A percentile compares a stretch with the other conserved stretches of the same genome.
phyloP scores from a whole-genome alignment of 2,797 vertebrate species.

The Podarcis siculus region DNA sequence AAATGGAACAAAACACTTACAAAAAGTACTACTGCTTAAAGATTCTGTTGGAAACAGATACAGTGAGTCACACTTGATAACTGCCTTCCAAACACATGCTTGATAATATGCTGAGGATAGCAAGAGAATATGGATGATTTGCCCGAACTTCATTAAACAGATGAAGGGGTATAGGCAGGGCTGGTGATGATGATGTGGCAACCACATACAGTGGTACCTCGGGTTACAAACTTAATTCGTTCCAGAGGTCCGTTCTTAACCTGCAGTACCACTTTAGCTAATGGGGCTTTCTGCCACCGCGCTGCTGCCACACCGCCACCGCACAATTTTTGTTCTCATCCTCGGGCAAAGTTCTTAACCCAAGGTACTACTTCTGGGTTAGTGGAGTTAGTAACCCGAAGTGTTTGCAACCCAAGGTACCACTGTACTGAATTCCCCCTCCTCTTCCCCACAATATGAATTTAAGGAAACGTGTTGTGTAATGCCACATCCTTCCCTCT shows the following conservation, averaged over 20 bases:
- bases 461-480: neutral
- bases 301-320: too few species aligned
- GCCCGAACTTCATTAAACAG: neutral
- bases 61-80: neutral
- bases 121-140: neutral
- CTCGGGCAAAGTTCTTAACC: too few species aligned
- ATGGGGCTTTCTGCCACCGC: too few species aligned
- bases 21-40: constrained; percentile 11
- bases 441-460: neutral
- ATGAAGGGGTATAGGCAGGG: neutral
- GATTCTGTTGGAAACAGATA: neutral
- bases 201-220: too few species aligned
- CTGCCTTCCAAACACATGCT: neutral
- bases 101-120: neutral
- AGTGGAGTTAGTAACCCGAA: too few species aligned
- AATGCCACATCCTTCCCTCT: neutral
- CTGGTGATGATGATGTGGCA: neutral
- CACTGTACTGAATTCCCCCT: too few species aligned
- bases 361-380: too few species aligned
- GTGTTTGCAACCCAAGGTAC: too few species aligned
- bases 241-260: too few species aligned
- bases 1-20: neutral
- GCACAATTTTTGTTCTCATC: too few species aligned
- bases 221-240: too few species aligned
- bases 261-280: too few species aligned